Percentiles rank a stretch among this genome's conserved stretches.
Conservation (phyloP, 2,113 vertebrate genomes). For the Equus quagga region DNA sequence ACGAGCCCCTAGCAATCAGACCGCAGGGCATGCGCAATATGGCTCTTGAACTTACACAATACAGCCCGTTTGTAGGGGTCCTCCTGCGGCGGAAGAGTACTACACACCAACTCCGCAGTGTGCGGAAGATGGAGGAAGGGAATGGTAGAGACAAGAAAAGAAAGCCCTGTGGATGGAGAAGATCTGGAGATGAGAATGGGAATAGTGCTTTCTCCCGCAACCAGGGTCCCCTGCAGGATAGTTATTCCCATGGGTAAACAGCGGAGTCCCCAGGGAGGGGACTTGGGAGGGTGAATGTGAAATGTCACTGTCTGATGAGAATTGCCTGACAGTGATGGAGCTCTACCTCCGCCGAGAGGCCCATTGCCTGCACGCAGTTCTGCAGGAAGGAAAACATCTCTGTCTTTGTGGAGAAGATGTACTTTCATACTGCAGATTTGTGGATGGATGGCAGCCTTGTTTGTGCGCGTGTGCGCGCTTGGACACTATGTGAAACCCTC, state of each 20-base stretch:
- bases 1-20: neutral
- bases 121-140: neutral
- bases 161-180: neutral
- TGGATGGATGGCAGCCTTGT: neutral
- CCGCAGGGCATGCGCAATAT: neutral
- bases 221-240: neutral
- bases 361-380: neutral
- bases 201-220: neutral
- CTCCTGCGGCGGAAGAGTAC: neutral
- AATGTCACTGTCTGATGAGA: slow-evolving; percentile 4
- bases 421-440: neutral
- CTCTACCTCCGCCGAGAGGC: neutral
- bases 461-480: rapidly evolving
- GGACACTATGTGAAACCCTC: no score
- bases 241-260: neutral
- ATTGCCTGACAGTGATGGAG: neutral
- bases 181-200: neutral
- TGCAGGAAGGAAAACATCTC: neutral
- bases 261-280: neutral
- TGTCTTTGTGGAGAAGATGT: neutral
- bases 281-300: neutral
- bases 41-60: neutral
- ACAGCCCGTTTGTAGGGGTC: neutral
- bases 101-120: neutral
- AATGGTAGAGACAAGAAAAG: neutral